phyloP scores from a whole-genome alignment of 2,888 invertebrate genomes.

The Agrilus cyanescens region DNA sequence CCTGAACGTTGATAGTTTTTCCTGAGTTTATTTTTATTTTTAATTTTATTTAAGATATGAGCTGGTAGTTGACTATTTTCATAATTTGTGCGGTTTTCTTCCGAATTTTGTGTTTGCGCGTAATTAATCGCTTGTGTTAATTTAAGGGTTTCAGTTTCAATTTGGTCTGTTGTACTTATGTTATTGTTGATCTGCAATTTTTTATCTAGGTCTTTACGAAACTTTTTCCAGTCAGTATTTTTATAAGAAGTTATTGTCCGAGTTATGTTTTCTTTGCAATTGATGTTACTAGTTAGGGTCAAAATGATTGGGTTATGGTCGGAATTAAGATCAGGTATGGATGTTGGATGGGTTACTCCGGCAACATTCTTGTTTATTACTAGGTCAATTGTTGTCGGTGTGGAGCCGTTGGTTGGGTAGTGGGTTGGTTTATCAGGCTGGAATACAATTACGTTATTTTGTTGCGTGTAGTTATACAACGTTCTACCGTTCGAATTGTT shows the following conservation, averaged over 20 bases:
- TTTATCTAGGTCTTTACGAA: neutral
- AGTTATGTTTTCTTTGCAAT: neutral
- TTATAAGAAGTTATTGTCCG: constrained; percentile 1
- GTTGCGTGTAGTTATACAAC: constrained; percentile 5
- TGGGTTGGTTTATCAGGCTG: constrained; percentile 7
- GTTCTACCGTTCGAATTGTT: constrained; percentile 13
- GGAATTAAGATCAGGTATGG: neutral
- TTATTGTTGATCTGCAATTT: constrained; percentile 2
- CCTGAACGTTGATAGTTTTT: constrained; percentile 2
- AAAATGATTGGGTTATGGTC: constrained; percentile 3
- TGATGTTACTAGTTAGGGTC: neutral
- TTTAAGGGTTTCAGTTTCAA: constrained; percentile 3
- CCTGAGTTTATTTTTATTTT: constrained; percentile 1
- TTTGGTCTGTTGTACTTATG: constrained; percentile 1
- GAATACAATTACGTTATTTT: constrained; percentile 1
- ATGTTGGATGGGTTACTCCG: neutral
- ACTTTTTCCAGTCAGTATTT: constrained; percentile 5
- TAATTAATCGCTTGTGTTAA: neutral
- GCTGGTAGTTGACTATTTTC: neutral
- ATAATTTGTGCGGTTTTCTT: neutral
- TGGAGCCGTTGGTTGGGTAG: no score
- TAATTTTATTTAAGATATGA: constrained; percentile 2
- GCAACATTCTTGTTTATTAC: constrained; percentile 9
- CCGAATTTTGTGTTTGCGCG: neutral
- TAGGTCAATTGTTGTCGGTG: constrained; percentile 10